Conservation (phyloP, 2,888 invertebrate species). For the Laothoe populi region DNA sequence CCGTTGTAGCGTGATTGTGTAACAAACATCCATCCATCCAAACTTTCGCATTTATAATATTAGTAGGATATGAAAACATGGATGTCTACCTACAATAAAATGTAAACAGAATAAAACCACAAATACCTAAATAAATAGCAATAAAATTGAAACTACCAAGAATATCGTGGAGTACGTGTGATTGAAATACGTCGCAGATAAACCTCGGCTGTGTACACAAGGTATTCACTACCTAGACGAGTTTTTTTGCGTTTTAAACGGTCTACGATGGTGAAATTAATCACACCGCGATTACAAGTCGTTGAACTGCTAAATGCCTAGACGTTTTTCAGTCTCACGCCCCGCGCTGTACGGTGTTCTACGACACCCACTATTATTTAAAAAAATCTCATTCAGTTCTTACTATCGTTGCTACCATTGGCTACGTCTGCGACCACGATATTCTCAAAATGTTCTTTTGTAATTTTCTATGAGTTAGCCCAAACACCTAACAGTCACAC, state of each 20-base stretch:
- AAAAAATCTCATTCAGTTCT: constrained; percentile 4
- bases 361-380: constrained; percentile 18
- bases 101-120: not conserved
- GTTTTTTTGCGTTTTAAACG: constrained; percentile 17
- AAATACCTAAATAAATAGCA: not conserved
- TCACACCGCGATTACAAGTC: constrained; percentile 11
- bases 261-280: constrained; percentile 1
- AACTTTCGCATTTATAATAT: too few relatives aligned
- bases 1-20: too few relatives aligned
- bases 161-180: not conserved
- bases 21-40: too few relatives aligned
- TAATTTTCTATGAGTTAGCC: not conserved
- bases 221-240: not conserved
- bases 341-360: constrained; percentile 7
- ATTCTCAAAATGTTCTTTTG: not conserved
- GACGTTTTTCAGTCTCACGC: not conserved
- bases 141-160: not conserved
- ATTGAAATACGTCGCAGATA: not conserved
- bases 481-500: too few relatives aligned
- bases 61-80: not conserved
- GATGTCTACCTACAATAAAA: not conserved
- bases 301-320: not conserved
- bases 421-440: not conserved
- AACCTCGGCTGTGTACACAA: not conserved
- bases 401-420: not conserved